Conservation (phyloP, 2,888 invertebrate genomes). For the Sesia apiformis region DNA sequence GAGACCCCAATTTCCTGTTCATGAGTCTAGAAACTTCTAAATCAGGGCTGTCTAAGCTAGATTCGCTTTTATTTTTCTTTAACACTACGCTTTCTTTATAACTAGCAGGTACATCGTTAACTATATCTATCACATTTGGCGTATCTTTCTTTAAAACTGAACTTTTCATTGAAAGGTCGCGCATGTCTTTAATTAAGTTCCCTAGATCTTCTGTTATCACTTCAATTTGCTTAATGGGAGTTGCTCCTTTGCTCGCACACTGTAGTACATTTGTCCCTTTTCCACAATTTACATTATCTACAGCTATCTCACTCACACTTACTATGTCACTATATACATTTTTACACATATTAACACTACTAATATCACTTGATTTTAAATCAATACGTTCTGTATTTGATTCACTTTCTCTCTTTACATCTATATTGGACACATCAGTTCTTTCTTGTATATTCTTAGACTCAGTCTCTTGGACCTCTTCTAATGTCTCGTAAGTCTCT, state of each 20-base stretch:
- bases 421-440: not conserved
- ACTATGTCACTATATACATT: not conserved
- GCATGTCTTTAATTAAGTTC: slow-evolving; percentile 54
- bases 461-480: no score
- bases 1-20: slow-evolving; percentile 50
- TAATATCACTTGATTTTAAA: slow-evolving; percentile 2
- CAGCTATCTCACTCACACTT: not conserved
- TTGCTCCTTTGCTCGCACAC: slow-evolving; percentile 25
- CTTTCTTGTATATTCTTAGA: not conserved
- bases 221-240: slow-evolving; percentile 49
- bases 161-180: slow-evolving; percentile 37
- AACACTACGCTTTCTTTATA: slow-evolving; percentile 51
- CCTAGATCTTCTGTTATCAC: slow-evolving; percentile 56
- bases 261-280: slow-evolving; percentile 32
- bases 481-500: no score
- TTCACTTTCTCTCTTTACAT: not conserved
- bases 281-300: slow-evolving; percentile 18
- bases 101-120: slow-evolving; percentile 48
- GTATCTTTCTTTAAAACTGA: slow-evolving; percentile 14
- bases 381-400: not conserved
- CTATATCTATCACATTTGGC: slow-evolving; percentile 20
- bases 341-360: slow-evolving; percentile 8
- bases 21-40: slow-evolving; percentile 66
- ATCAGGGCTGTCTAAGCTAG: slow-evolving; percentile 69
- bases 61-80: slow-evolving; percentile 70